These are phyloP conservation scores for Acromyrmex charruanus DNA, from an alignment of 1,140 invertebrate genomes.

Conservation along the genomic window DNA sequence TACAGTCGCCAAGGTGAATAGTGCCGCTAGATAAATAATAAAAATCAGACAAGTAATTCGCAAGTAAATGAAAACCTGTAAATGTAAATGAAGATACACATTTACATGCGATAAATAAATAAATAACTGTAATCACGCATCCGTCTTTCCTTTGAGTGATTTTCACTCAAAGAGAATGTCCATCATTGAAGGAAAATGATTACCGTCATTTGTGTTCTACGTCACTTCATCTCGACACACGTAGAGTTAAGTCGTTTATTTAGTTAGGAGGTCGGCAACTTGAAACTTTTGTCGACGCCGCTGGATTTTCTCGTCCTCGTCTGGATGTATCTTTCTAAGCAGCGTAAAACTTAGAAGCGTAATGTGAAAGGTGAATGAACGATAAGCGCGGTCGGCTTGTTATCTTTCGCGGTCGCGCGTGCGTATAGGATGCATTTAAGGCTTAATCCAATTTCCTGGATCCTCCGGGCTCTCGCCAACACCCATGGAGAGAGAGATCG, in stretches of 20 bases:
- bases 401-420: slow-evolving; percentile 67
- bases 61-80: not conserved
- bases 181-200: slow-evolving; percentile 9
- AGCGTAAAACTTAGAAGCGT: slow-evolving; percentile 20
- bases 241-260: slow-evolving; percentile 13
- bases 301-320: not conserved
- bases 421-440: slow-evolving; percentile 62
- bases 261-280: not conserved
- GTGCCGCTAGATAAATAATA: not conserved
- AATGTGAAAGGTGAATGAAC: slow-evolving; percentile 75
- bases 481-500: slow-evolving; percentile 32
- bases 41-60: not conserved
- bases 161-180: slow-evolving; percentile 18
- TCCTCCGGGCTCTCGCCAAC: slow-evolving; percentile 29
- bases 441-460: slow-evolving; percentile 77
- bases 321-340: slow-evolving; percentile 50
- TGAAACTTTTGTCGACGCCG: not conserved
- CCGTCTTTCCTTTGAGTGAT: not conserved
- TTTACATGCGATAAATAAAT: not conserved
- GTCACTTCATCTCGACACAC: not conserved
- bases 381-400: slow-evolving; percentile 75
- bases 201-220: slow-evolving; percentile 9
- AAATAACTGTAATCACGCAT: not conserved
- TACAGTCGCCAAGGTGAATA: slow-evolving; percentile 4
- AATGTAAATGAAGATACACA: not conserved